These are phyloP conservation scores for Eulemur albifrons DNA, from an alignment of 2,797 vertebrate genomes.

Conservation along the genomic window DNA sequence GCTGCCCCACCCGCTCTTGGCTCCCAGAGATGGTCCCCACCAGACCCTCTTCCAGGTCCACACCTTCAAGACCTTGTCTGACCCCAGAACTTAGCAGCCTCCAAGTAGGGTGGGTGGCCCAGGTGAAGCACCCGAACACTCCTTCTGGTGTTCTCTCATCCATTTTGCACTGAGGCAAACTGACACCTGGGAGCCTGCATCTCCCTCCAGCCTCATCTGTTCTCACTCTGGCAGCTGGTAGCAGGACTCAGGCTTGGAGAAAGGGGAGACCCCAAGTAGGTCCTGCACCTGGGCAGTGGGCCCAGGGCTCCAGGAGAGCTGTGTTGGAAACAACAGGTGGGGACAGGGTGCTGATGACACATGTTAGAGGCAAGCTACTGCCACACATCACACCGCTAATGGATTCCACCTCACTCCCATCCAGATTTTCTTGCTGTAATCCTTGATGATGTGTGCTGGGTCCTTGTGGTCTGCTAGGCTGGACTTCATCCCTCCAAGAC, in stretches of 20 bases:
- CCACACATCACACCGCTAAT: fast-evolving
- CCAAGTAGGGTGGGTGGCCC: background rate
- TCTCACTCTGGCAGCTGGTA: background rate
- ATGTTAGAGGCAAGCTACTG: background rate
- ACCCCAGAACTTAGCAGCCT: background rate
- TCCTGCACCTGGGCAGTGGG: background rate
- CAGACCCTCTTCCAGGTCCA: background rate
- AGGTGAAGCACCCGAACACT: too few species aligned
- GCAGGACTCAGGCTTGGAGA: background rate
- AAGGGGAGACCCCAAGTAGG: background rate
- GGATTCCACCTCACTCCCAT: background rate
- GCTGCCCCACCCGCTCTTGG: background rate
- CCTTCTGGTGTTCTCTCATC: background rate
- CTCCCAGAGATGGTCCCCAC: background rate
- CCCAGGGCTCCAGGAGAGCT: background rate
- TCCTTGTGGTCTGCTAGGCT: background rate
- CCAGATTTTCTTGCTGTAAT: background rate
- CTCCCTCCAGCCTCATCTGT: background rate
- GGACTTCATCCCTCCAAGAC: background rate
- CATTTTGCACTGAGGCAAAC: too few species aligned
- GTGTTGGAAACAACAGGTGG: background rate
- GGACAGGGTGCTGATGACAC: background rate
- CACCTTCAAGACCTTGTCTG: background rate
- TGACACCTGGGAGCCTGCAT: background rate
- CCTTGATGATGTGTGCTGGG: fast-evolving